phyloP scores from a whole-genome alignment of 1,140 invertebrate genomes.

The Argopecten irradians region DNA sequence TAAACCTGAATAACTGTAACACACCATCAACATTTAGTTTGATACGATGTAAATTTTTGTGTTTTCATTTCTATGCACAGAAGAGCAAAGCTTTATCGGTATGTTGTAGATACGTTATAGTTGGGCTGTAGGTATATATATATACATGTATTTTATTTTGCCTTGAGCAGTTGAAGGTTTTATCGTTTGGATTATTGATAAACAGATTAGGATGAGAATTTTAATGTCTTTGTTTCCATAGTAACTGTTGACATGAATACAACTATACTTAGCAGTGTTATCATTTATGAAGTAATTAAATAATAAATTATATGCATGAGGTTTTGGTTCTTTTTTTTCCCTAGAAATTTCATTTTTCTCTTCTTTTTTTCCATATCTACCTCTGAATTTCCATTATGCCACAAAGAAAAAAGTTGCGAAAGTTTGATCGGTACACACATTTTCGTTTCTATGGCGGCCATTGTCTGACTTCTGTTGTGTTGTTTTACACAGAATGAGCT shows the following conservation, averaged over 20 bases:
- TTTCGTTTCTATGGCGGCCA: background rate
- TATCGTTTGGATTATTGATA: background rate
- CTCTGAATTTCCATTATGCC: background rate
- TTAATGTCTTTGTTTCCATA: background rate
- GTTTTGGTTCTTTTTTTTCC: background rate
- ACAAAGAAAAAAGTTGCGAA: constrained; percentile 7
- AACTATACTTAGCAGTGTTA: background rate
- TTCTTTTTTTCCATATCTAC: background rate
- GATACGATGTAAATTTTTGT: background rate
- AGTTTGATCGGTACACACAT: constrained; percentile 6
- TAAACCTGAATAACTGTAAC: too few relatives aligned
- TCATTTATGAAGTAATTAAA: background rate
- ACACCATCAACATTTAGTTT: background rate
- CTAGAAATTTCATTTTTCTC: background rate
- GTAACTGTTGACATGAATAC: background rate
- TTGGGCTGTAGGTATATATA: constrained; percentile 34
- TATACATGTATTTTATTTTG: constrained; percentile 29
- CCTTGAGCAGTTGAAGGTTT: constrained; percentile 3
- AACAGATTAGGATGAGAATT: background rate
- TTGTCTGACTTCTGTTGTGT: background rate
- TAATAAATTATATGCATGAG: background rate
- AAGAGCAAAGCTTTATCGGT: constrained; percentile 50
- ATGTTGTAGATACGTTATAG: constrained; percentile 31
- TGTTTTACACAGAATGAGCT: constrained; percentile 17
- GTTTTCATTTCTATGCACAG: constrained; percentile 31